These are phyloP conservation scores for Lytechinus variegatus DNA, from an alignment of 35 echinoderm and acorn worm genomes.

Conservation along the genomic window DNA sequence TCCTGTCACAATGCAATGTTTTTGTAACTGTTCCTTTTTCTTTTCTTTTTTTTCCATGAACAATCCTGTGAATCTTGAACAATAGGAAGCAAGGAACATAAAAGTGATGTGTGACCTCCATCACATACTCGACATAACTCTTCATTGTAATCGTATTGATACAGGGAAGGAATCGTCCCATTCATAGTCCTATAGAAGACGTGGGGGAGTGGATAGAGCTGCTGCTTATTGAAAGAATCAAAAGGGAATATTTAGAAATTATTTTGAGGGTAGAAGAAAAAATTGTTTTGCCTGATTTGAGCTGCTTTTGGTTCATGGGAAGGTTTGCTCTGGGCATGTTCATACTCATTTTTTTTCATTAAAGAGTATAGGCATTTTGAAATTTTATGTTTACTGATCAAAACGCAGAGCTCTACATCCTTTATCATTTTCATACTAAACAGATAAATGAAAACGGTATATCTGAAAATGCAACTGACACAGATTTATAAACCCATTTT, in stretches of 20 bases:
- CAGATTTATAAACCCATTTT: too few species aligned
- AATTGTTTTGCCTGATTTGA: background rate
- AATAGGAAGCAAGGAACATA: constrained; percentile 12
- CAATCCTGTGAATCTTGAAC: background rate
- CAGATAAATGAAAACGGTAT: too few species aligned
- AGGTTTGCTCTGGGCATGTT: background rate
- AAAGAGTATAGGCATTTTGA: too few species aligned
- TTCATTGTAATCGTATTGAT: background rate
- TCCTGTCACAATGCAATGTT: background rate
- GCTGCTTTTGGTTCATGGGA: background rate
- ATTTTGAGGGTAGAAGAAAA: background rate
- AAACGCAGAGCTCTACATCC: too few species aligned
- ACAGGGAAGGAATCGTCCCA: background rate
- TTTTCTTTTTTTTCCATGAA: background rate
- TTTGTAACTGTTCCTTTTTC: background rate
- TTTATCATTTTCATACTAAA: too few species aligned
- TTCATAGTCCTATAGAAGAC: background rate
- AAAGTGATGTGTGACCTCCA: background rate
- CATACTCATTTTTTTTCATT: too few species aligned
- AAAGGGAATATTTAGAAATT: background rate
- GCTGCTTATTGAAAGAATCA: background rate
- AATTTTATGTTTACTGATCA: too few species aligned
- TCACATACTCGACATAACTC: constrained; percentile 12
- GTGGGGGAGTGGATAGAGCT: background rate
- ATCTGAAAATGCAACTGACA: too few species aligned